phyloP scores from a whole-genome alignment of 2,113 vertebrate genomes.

The Steatornis caripensis region DNA sequence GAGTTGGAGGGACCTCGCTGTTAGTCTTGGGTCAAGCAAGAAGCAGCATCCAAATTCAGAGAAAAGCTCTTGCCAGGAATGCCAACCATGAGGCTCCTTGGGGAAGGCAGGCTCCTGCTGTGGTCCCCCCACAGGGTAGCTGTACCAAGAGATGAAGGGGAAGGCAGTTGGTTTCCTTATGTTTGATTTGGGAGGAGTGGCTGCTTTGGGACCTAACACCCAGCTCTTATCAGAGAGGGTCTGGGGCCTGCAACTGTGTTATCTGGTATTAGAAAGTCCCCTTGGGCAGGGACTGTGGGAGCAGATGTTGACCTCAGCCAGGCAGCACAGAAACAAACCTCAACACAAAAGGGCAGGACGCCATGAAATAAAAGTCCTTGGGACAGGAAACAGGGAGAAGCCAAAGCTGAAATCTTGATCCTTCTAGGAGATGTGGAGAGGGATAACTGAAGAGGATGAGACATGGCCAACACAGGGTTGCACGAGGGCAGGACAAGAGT shows the following conservation, averaged over 20 bases:
- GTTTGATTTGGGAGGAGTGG: background rate
- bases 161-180: background rate
- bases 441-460: background rate
- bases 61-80: background rate
- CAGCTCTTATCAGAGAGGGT: background rate
- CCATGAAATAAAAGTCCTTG: conserved; percentile 17
- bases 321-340: conserved; percentile 1
- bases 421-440: background rate
- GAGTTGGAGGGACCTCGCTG: background rate
- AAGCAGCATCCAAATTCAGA: background rate
- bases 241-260: background rate
- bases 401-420: conserved; percentile 2
- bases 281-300: background rate
- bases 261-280: background rate
- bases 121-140: background rate
- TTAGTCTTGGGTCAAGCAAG: background rate
- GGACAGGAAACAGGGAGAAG: conserved; percentile 34
- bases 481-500: conserved; percentile 24
- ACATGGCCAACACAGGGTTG: conserved; percentile 39
- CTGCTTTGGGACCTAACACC: background rate
- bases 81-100: background rate
- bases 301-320: conserved; percentile 25
- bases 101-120: rapidly evolving
- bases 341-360: background rate
- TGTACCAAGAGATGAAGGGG: background rate